Percentiles rank a stretch among this genome's conserved stretches.
phyloP scores from a whole-genome alignment of 2,888 invertebrate genomes.

The Anthoptus insignis region DNA sequence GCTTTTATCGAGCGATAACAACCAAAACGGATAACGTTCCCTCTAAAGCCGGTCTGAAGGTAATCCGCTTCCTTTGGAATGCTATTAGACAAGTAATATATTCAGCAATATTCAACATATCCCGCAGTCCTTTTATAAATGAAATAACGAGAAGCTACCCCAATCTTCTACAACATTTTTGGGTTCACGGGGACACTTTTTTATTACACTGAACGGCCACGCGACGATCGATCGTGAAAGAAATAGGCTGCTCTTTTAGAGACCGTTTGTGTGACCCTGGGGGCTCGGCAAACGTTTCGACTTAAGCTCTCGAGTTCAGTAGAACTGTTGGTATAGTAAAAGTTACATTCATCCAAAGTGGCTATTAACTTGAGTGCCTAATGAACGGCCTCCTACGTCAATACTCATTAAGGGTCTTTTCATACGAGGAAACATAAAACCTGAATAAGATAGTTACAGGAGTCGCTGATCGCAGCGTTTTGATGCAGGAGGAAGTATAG shows the following conservation, averaged over 20 bases:
- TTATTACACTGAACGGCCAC: background rate
- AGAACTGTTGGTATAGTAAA: background rate
- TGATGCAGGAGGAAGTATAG: too few species aligned
- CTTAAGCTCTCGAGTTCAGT: background rate
- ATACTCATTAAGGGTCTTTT: too few species aligned
- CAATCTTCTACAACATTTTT: background rate
- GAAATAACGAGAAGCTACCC: background rate
- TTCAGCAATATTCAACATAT: background rate
- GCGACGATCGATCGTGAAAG: conserved; percentile 1
- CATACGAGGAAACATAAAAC: too few species aligned
- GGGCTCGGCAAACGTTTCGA: background rate
- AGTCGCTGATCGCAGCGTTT: too few species aligned
- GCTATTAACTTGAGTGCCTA: background rate
- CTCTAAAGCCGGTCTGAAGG: too few species aligned
- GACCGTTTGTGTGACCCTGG: background rate
- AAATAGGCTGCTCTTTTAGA: background rate
- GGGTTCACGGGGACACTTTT: background rate
- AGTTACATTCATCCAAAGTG: background rate
- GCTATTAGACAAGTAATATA: too few species aligned
- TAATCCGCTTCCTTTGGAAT: too few species aligned
- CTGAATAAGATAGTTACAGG: too few species aligned
- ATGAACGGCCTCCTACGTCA: too few species aligned
- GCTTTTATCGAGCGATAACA: too few species aligned
- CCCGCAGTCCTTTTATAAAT: background rate
- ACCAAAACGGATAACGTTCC: too few species aligned